Conservation (phyloP, 2,888 invertebrate species). For the Allolobophora icterica region DNA sequence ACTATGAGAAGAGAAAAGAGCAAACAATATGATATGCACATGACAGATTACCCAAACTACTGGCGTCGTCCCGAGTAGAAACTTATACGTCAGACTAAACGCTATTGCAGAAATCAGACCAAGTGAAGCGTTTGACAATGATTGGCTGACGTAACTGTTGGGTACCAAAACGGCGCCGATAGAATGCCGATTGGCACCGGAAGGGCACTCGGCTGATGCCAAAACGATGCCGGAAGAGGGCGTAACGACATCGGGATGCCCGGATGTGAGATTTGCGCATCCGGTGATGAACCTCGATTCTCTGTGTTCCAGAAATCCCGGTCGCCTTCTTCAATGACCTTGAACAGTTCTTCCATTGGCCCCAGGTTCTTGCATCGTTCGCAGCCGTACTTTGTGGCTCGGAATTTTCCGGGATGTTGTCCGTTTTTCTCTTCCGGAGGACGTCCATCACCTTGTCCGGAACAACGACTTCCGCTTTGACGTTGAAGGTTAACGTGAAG, state of each 20-base stretch:
- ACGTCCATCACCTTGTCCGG: neutral
- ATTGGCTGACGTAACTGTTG: neutral
- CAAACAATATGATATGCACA: neutral
- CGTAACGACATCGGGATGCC: conserved; percentile 4
- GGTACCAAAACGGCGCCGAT: neutral
- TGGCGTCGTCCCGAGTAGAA: neutral
- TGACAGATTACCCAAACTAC: neutral
- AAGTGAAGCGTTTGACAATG: neutral
- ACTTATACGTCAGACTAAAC: neutral
- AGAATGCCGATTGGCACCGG: too few species aligned
- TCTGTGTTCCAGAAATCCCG: neutral
- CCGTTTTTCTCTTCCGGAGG: neutral
- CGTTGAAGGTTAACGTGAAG: neutral
- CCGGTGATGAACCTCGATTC: neutral
- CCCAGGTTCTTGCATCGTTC: neutral
- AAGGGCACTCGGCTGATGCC: neutral
- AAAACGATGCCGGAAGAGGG: neutral
- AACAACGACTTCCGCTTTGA: neutral
- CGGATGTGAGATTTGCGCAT: neutral
- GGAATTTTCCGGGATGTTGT: neutral
- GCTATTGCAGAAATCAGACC: neutral
- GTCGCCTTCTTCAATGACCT: neutral
- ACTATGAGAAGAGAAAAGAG: neutral
- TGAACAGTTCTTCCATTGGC: neutral
- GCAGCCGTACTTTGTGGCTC: neutral